A percentile compares a stretch with the other conserved stretches of the same genome.
These are phyloP conservation scores for Brotula barbata DNA, from an alignment of 2,797 vertebrate species.

Conservation along the genomic window DNA sequence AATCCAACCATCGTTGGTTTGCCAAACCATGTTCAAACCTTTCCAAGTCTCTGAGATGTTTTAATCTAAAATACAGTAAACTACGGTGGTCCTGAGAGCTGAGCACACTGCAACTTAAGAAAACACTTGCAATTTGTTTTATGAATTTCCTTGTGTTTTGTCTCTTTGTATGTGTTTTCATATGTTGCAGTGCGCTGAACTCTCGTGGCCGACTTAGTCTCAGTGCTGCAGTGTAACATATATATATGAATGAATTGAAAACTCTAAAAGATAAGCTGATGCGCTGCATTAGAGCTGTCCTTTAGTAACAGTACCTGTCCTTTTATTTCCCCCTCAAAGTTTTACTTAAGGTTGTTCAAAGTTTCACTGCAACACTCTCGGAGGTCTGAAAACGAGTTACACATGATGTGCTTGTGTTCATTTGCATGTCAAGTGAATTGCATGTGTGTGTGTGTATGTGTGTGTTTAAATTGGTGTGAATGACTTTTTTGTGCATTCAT, in stretches of 20 bases:
- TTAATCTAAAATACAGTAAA: conserved; percentile 65
- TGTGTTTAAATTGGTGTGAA: too few relatives aligned
- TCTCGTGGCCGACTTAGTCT: too few relatives aligned
- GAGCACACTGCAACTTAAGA: too few relatives aligned
- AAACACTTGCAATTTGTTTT: too few relatives aligned
- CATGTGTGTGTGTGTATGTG: too few relatives aligned
- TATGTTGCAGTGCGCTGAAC: too few relatives aligned
- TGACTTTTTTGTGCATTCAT: too few relatives aligned
- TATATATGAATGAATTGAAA: conserved; percentile 70
- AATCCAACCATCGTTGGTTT: conserved; percentile 48
- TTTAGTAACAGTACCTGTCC: too few relatives aligned
- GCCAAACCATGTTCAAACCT: conserved; percentile 63
- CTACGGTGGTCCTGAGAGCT: too few relatives aligned
- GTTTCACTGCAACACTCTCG: conserved; percentile 38
- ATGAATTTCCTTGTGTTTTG: too few relatives aligned
- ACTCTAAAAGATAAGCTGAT: conserved; percentile 40
- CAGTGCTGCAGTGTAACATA: conserved; percentile 59
- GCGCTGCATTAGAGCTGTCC: conserved; percentile 52
- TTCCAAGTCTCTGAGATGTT: conserved; percentile 39
- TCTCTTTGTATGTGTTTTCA: too few relatives aligned
- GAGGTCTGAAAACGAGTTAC: conserved; percentile 40
- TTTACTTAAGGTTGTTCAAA: conserved; percentile 58
- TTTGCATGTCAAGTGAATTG: conserved; percentile 4
- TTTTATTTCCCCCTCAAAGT: conserved; percentile 48
- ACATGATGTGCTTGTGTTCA: conserved; percentile 16